These are phyloP conservation scores for Amazona guildingii DNA, from an alignment of 2,113 vertebrate genomes.

Conservation along the genomic window DNA sequence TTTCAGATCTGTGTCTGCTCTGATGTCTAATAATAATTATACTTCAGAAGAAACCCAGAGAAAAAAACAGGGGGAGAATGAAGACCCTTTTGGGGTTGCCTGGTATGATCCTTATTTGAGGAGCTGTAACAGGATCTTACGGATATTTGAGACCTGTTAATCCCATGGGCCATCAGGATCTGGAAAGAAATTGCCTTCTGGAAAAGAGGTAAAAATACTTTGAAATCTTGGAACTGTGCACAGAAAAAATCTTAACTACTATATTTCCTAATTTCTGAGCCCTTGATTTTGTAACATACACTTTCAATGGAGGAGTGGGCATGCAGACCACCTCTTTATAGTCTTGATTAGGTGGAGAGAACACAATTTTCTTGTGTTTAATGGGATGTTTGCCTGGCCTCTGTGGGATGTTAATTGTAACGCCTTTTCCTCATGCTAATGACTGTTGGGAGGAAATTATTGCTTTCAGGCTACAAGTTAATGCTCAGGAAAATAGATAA, in stretches of 20 bases:
- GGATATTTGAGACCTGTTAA: not conserved
- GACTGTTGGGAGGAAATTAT: not conserved
- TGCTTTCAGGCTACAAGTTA: not conserved
- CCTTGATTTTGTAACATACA: not conserved
- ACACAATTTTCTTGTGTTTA: not conserved
- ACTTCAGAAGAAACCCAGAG: not conserved
- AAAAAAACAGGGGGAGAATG: not conserved
- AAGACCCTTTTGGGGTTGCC: not conserved
- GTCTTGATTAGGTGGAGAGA: not conserved
- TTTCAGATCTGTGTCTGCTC: not conserved
- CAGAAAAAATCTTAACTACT: not conserved
- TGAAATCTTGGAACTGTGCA: not conserved
- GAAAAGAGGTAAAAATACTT: not conserved
- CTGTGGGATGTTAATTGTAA: not conserved
- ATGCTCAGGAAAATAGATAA: not conserved
- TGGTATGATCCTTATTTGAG: not conserved
- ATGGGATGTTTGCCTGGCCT: not conserved
- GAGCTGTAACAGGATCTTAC: not conserved
- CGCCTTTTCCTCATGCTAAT: not conserved
- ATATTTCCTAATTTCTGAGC: not conserved
- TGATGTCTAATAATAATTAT: not conserved
- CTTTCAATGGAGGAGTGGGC: not conserved
- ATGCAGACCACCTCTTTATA: not conserved
- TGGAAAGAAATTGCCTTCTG: not conserved
- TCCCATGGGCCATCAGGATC: not conserved